phyloP scores from a whole-genome alignment of 1,140 invertebrate species.

The Drosophila insularis region DNA sequence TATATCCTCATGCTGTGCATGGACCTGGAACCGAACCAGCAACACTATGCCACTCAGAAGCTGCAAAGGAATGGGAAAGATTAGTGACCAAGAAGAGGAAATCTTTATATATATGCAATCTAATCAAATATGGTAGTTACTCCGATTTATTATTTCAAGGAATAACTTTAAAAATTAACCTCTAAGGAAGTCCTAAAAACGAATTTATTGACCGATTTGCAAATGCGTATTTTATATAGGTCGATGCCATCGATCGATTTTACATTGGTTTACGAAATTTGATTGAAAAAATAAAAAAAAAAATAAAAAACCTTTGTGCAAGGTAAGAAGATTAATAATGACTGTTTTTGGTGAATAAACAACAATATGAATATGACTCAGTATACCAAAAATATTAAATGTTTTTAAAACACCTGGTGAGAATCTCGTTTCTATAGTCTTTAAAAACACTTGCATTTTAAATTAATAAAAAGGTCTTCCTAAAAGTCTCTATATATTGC shows the following conservation, averaged over 20 bases:
- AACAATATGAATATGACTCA: neutral
- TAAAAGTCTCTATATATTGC: neutral
- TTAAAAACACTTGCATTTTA: neutral
- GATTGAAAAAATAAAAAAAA: neutral
- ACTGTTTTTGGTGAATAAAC: neutral
- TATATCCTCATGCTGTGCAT: constrained; percentile 68
- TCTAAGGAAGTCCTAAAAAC: too few species aligned
- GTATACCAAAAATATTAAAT: neutral
- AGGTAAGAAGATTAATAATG: neutral
- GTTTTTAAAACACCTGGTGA: neutral
- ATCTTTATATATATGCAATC: too few species aligned
- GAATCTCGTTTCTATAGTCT: neutral
- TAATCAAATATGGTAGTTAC: too few species aligned
- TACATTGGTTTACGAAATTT: neutral
- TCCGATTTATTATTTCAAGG: neutral
- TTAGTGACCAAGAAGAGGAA: neutral
- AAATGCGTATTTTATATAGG: neutral
- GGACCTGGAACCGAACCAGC: constrained; percentile 8
- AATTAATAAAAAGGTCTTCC: constrained; percentile 53
- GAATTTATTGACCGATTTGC: neutral
- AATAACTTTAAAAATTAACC: too few species aligned
- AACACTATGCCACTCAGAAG: constrained; percentile 20
- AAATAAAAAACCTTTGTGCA: neutral
- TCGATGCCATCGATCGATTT: neutral
- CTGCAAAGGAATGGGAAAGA: constrained; percentile 15